phyloP scores from a whole-genome alignment of 2,113 vertebrate species.

The Eurystomus gularis region DNA sequence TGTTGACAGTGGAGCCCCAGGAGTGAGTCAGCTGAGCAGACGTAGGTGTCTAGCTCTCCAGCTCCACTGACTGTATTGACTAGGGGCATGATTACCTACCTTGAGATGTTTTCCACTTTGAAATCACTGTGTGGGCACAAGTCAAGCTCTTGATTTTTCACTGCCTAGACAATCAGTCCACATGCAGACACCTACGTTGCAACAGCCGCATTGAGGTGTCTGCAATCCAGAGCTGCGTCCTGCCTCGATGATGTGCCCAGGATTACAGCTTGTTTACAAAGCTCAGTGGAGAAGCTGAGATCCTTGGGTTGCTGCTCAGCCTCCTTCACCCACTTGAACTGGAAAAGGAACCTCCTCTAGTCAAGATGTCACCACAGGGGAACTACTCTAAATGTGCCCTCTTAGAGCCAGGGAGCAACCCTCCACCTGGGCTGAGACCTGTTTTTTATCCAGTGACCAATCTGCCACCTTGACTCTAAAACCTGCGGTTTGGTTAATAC shows the following conservation, averaged over 20 bases:
- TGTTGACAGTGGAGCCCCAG: not conserved
- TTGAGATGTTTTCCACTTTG: constrained; percentile 8
- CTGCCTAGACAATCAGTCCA: constrained; percentile 50
- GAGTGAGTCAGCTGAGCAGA: constrained; percentile 32
- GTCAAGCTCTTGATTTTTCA: constrained; percentile 44
- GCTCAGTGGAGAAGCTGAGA: not conserved
- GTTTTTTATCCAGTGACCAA: not conserved
- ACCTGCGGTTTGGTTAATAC: not conserved
- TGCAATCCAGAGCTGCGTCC: not conserved
- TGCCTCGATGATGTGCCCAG: not conserved
- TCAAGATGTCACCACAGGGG: not conserved
- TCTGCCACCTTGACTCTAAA: not conserved
- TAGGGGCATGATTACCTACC: not conserved
- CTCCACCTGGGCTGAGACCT: not conserved
- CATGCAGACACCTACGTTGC: constrained; percentile 7
- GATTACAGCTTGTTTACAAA: not conserved
- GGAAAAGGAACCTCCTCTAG: not conserved
- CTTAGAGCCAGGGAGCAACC: not conserved
- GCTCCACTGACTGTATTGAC: constrained; percentile 22
- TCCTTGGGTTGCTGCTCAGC: not conserved
- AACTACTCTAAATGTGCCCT: not conserved
- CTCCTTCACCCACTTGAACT: not conserved
- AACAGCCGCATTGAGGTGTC: not conserved
- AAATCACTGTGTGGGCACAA: constrained; percentile 31
- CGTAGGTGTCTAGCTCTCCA: constrained; percentile 42